Evolutionary conservation across 2,888 invertebrate species (phyloP).

Genomic region (Aromia moschata): DNA sequence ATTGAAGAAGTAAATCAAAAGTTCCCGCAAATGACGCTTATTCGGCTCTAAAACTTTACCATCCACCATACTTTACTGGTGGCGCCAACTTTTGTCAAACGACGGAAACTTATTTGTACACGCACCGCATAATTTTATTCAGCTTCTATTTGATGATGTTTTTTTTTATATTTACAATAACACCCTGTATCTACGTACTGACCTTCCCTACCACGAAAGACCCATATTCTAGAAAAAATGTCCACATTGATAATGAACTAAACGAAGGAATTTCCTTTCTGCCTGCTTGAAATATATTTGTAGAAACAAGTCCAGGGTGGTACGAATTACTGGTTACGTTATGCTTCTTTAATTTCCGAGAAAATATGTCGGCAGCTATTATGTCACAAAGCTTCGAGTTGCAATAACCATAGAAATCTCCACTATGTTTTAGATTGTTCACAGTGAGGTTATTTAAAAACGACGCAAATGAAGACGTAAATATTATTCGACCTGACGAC

Average conservation of each 20-base stretch:
- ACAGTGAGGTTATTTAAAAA: background rate
- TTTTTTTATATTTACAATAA: no score
- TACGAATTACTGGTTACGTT: constrained; percentile 24
- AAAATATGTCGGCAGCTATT: constrained; percentile 13
- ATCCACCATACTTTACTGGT: no score
- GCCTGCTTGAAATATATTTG: constrained; percentile 9
- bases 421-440: background rate
- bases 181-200: no score
- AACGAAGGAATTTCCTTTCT: background rate
- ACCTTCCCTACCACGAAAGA: constrained; percentile 1
- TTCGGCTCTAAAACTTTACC: no score
- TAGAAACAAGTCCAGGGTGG: constrained; percentile 21
- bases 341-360: constrained; percentile 17
- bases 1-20: no score
- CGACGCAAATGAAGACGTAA: constrained; percentile 29
- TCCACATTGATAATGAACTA: background rate
- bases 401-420: background rate
- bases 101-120: no score
- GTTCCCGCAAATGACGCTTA: no score
- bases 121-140: no score
- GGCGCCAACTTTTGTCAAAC: no score
- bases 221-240: background rate
- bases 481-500: constrained; percentile 34
- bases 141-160: no score
- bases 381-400: constrained; percentile 18